Base-by-base conservation (phyloP, 2,113 vertebrate species). In the Astur gentilis region DNA sequence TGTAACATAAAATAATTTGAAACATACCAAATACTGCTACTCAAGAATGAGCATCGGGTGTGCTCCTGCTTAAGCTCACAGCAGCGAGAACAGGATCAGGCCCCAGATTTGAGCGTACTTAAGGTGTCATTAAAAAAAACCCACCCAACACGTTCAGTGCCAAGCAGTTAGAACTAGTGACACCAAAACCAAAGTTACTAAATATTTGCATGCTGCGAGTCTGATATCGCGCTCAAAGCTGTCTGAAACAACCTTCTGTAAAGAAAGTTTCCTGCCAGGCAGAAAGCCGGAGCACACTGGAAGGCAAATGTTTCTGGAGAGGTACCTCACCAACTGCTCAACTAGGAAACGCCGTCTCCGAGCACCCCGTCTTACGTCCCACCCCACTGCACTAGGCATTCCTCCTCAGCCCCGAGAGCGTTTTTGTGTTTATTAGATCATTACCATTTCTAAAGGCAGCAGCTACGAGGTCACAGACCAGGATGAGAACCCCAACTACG, bases 391-490 rank as follows among this genome's bases (percentile, higher is more conserved):
- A 32, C 70, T 16, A 19, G 2, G 50, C 25, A n/a, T 7, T 61
- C 15, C 80, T 18, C 12, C 10, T 2, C 16, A 78, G 36, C 75
- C 70, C 40, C 38, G 17, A 44, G 26, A 62, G 45, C 2, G 54
- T 5, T 86, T 88, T 54, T 61, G 87, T 77, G 77, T 71, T 91
- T 69, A 77, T 92, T 10, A 62, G 77, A 84, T 78, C 75, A 82
- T 91, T 90, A 82, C 60, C 62, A 71, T 87, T 22, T 84, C 77
- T 57, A 91, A 93, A 92, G 91, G 92, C 91, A 96, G 83, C 89
- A 71, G 92, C 92, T 52, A 17, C 11, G 73, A 83, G 83, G 77
- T 95, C 96, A 94, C 88, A 71, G 81, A 44, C 45, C 57, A 38
- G 88, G 40, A 89, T 52, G 79, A n/a, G 26, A 78, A 84, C 29